Conservation (phyloP, 2,113 vertebrate genomes). For the Lathamus discolor region DNA sequence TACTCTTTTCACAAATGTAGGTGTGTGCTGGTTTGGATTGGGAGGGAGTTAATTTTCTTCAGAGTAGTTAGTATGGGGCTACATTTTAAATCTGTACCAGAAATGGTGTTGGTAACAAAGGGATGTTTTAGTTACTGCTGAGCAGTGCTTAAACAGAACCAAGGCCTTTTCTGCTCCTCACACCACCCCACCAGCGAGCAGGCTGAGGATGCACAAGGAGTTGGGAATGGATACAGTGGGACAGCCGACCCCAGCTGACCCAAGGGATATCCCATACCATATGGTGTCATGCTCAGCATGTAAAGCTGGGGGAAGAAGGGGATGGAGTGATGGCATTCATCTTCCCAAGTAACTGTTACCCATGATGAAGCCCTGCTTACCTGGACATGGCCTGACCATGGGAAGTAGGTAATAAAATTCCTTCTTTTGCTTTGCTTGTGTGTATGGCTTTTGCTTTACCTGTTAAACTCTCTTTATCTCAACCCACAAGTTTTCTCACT, state of each 20-base stretch:
- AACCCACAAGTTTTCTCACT: background rate
- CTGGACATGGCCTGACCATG: background rate
- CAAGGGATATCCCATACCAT: background rate
- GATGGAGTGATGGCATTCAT: background rate
- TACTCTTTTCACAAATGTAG: background rate
- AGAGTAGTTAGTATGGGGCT: background rate
- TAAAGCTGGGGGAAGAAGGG: background rate
- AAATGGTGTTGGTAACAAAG: background rate
- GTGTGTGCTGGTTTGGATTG: background rate
- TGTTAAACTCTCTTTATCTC: background rate
- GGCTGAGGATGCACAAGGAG: background rate
- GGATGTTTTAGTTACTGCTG: background rate
- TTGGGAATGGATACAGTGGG: background rate
- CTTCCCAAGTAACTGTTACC: rapidly evolving
- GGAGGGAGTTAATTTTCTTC: background rate
- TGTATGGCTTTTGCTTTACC: background rate
- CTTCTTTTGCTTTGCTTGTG: background rate
- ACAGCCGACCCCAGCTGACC: background rate
- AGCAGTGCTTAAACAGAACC: background rate
- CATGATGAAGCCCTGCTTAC: background rate
- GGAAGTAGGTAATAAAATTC: background rate
- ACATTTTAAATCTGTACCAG: background rate
- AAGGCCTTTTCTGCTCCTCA: background rate
- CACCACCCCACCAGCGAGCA: background rate
- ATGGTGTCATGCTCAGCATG: background rate